Evolutionary conservation across 2,888 invertebrate species (phyloP), one percentile per base, ranked within the genome.

Genomic region (Tubulanus polymorphus): DNA sequence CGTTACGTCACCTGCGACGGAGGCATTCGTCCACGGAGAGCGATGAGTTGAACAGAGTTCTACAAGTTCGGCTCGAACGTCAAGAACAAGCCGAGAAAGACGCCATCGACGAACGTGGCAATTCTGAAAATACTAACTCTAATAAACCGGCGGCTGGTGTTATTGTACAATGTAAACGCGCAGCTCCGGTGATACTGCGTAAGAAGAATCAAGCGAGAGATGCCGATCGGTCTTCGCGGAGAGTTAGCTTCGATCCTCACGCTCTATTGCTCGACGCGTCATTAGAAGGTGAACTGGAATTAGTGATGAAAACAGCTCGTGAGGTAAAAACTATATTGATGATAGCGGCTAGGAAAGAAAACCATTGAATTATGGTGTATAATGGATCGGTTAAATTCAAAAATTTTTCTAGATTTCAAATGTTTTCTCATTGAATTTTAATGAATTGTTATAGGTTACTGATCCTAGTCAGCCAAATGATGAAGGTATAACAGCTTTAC

Each of bases 401-500:
- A n/a, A n/a, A n/a, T n/a, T n/a, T n/a, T n/a, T n/a, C n/a, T n/a
- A n/a, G n/a, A n/a, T n/a, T 12, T 48, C 23, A 25, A 48, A 12
- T 28, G 50, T 18, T 30, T 18, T 50, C 20, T 41, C 18, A 29
- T 30, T 32, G 41, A 32, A 41, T n/a, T 30, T n/a, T n/a, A 8
- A 32, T n/a, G 23, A 6, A 5, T 25, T 53, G 47, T 58, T 57
- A 8, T 62, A 94, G 85, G 89, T 95, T 64, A 85, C 91, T 66
- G 93, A 97, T 83, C 93, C 96, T 37, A 96, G 95, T 79, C 92
- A 92, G 54, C 92, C 96, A 57, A 99, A 97, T 79, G 97, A 99
- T 80, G 99, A 99, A 81, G 99, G 99, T 53, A 99, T 99, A 74
- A 99, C 99, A 1, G 99, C 99, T 37, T 85, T 99, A 57, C 99